Conservation (phyloP, 2,888 invertebrate genomes). For the Cylindroiulus punctatus region DNA sequence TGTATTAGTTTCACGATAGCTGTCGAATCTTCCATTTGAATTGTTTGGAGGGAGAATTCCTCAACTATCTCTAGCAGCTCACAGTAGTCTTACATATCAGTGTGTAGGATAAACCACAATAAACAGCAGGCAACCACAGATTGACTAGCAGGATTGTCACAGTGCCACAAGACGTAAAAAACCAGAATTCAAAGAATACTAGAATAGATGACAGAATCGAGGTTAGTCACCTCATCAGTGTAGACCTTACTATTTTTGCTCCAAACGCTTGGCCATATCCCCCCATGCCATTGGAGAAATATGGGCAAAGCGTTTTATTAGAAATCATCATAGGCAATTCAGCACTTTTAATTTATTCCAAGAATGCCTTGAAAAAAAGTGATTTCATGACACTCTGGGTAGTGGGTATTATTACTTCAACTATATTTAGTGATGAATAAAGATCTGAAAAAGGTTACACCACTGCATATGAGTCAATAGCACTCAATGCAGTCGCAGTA, state of each 20-base stretch:
- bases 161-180: not conserved
- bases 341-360: too few relatives aligned
- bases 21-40: not conserved
- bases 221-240: not conserved
- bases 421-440: too few relatives aligned
- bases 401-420: too few relatives aligned
- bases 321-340: not conserved
- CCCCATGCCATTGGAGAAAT: not conserved
- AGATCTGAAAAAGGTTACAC: too few relatives aligned
- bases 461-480: too few relatives aligned
- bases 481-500: too few relatives aligned
- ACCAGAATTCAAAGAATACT: not conserved
- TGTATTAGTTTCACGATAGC: too few relatives aligned
- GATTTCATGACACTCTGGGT: too few relatives aligned
- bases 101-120: not conserved
- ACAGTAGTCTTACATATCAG: not conserved
- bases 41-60: not conserved
- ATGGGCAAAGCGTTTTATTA: not conserved
- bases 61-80: not conserved
- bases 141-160: not conserved
- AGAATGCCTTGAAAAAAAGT: too few relatives aligned
- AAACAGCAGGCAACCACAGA: not conserved
- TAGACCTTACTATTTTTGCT: conserved; percentile 2
- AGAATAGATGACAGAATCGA: not conserved
- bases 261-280: not conserved